phyloP scores from a whole-genome alignment of 2,113 vertebrate genomes.

The Myrmecophaga tridactyla region DNA sequence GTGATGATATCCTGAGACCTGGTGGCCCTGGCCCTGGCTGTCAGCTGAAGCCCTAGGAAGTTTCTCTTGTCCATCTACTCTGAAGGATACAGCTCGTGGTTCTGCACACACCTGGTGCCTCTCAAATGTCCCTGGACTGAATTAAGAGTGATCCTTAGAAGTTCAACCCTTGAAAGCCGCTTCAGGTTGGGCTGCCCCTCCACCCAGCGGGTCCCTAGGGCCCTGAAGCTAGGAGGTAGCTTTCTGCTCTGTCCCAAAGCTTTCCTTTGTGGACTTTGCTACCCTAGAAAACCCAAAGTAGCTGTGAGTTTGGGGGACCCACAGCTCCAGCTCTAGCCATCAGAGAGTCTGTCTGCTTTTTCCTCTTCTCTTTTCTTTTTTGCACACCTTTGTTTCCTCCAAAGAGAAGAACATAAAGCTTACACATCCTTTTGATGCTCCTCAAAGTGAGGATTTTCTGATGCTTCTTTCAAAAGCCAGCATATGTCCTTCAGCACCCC shows the following conservation, averaged over 20 bases:
- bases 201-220: background rate
- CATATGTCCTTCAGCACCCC: too few relatives aligned
- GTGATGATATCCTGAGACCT: accelerated
- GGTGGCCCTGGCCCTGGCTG: too few relatives aligned
- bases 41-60: background rate
- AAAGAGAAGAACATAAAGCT: background rate
- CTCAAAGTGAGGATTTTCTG: background rate
- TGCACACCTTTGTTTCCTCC: background rate
- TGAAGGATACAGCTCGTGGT: background rate
- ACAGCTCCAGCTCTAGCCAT: background rate
- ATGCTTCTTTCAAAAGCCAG: background rate
- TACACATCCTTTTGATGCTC: background rate
- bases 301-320: background rate
- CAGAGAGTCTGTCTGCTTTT: background rate
- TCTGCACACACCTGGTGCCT: background rate
- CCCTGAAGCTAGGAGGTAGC: background rate
- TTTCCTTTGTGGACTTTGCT: background rate
- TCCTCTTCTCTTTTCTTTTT: background rate
- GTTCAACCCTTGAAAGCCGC: background rate
- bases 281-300: background rate
- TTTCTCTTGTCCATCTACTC: background rate
- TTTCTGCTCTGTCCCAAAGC: background rate
- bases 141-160: background rate
- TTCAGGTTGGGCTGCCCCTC: background rate
- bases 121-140: background rate